Percentiles rank a stretch among this genome's conserved stretches.
These are phyloP conservation scores for Mesitornis unicolor DNA, from an alignment of 2,113 vertebrate genomes.

Conservation along the genomic window DNA sequence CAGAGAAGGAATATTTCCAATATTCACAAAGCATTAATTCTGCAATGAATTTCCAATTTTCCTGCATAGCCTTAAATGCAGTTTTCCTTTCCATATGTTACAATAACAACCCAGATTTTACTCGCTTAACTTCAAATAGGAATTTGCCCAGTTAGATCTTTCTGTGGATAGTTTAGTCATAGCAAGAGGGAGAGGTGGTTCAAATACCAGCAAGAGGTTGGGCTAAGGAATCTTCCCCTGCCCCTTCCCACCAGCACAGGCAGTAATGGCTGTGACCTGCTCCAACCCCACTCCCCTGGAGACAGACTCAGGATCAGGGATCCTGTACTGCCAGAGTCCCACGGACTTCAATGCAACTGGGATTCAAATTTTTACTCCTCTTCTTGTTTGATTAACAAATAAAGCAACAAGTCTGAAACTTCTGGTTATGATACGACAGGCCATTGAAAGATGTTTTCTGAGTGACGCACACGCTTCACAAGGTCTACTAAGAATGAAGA, in stretches of 20 bases:
- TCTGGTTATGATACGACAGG: background rate
- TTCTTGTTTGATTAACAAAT: background rate
- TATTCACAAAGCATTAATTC: background rate
- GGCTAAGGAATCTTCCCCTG: fast-evolving
- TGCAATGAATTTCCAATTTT: background rate
- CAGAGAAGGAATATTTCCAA: background rate
- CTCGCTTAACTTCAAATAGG: background rate
- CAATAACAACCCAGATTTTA: background rate
- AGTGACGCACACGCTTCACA: background rate
- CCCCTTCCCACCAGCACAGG: background rate
- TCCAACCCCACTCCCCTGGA: background rate
- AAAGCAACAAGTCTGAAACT: background rate
- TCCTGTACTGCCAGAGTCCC: background rate
- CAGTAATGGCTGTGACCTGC: background rate
- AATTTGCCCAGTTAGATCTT: background rate
- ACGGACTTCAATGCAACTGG: fast-evolving
- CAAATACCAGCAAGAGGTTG: background rate
- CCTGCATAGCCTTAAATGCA: background rate
- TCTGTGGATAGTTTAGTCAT: background rate
- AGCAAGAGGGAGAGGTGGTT: background rate
- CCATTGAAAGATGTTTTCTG: background rate
- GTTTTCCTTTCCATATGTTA: background rate
- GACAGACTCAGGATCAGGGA: background rate
- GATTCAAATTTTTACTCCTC: background rate
- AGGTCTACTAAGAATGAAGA: background rate